Base-by-base conservation (phyloP, 1,140 invertebrate species). In the Drosophila neocordata region DNA sequence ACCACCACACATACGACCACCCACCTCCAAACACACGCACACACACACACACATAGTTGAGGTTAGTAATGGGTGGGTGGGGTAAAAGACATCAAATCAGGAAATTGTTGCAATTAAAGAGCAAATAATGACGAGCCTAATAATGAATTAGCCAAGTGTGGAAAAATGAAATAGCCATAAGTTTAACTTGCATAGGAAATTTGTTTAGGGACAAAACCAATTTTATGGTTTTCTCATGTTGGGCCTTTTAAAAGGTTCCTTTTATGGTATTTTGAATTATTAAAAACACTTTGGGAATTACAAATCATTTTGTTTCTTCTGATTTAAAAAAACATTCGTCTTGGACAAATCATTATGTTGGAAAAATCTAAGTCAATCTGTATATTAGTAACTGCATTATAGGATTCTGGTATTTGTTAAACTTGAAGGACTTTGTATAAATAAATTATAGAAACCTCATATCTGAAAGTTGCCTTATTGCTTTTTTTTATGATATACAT, bases 41-140 rank as follows among this genome's bases (percentile, higher is more conserved):
- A 18, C 56, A 11, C 71, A 62, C 69, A 67, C 41, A 38, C 41
- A 48, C 41, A 6, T 20, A 48, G 2, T 1, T n/a, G 13, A 48
- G 15, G 5, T 1, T 48, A n/a, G 15, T 53, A 20, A 53, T 18
- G 18, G 12, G 24, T 11, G 51, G 8, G 20, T 31, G 13, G 31
- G 31, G 12, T 15, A 24, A 38, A 52, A 41, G 11, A 27, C 65
- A 84, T 84, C 64, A 82, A 85, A 87, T 76, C 69, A 53, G 70
- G 52, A 85, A 78, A 85, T 87, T 66, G 74, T 72, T 75, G 74
- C 78, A 85, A 85, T 85, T 85, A 85, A 78, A 81, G 74, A 61
- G 74, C 69, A 87, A 82, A 81, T 87, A 85, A 85, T 87, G 78
- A 77, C 74, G 53, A 59, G 64, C 66, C 71, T 55, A 66, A 71